Conservation (phyloP, 2,797 vertebrate genomes). For the Anguilla obscura region DNA sequence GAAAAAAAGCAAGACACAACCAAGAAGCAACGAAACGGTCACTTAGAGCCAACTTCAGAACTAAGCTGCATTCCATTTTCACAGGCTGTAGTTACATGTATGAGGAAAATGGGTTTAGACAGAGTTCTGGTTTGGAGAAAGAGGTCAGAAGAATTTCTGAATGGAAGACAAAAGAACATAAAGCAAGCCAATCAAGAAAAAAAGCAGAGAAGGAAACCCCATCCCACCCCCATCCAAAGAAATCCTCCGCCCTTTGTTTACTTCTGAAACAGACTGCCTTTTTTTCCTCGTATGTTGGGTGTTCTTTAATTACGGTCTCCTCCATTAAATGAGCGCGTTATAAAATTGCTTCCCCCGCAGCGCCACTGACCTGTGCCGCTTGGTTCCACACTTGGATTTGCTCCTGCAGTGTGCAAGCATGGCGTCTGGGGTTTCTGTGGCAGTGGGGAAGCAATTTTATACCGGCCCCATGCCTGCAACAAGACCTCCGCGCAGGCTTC, state of each 20-base stretch:
- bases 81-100: background rate
- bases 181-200: conserved; percentile 6
- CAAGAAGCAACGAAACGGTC: background rate
- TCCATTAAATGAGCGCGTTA: conserved; percentile 56
- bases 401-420: conserved; percentile 81
- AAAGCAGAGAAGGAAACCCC: conserved; percentile 10
- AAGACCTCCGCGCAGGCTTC: conserved; percentile 79
- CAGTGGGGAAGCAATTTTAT: conserved; percentile 79
- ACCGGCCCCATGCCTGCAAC: conserved; percentile 71
- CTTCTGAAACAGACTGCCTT: background rate
- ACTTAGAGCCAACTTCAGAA: background rate
- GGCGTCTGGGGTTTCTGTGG: conserved; percentile 72
- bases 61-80: background rate
- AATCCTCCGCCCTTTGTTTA: background rate
- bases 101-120: background rate
- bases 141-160: conserved; percentile 9
- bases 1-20: background rate
- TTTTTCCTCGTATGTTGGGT: background rate
- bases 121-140: background rate
- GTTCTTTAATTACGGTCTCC: conserved; percentile 44
- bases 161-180: background rate
- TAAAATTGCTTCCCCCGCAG: conserved; percentile 79
- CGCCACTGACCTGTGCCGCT: conserved; percentile 81
- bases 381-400: conserved; percentile 81
- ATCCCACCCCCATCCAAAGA: background rate